Conservation (phyloP, 2,797 vertebrate genomes). For the Ficedula albicollis region DNA sequence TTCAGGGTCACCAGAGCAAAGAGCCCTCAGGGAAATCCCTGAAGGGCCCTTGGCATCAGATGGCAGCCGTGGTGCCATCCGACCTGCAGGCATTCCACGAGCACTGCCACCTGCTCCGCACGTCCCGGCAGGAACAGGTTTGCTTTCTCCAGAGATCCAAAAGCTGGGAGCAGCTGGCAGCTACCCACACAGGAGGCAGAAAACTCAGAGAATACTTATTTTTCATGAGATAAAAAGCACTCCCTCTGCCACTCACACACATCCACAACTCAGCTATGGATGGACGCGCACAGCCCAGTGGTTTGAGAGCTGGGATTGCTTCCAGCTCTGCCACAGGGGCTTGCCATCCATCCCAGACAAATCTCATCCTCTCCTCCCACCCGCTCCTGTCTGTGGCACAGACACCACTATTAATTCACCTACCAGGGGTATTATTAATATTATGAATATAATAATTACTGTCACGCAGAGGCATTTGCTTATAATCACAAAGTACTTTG, state of each 20-base stretch:
- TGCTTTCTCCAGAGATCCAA: background rate
- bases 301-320: background rate
- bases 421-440: background rate
- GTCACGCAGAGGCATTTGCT: background rate
- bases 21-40: background rate
- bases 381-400: background rate
- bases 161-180: constrained; percentile 47
- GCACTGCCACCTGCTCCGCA: background rate
- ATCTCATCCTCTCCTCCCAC: constrained; percentile 6
- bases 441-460: background rate
- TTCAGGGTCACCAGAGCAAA: background rate
- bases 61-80: background rate
- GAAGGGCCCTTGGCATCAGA: background rate
- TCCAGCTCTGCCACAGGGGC: constrained; percentile 31
- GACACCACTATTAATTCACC: background rate
- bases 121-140: background rate
- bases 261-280: background rate
- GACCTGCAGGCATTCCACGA: background rate
- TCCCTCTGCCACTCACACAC: background rate
- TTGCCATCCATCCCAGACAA: background rate
- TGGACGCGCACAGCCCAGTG: background rate
- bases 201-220: background rate
- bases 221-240: background rate
- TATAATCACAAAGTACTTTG: background rate
- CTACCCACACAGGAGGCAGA: background rate